Conservation (phyloP, 2,113 vertebrate species). For the Tylochromis polylepis region DNA sequence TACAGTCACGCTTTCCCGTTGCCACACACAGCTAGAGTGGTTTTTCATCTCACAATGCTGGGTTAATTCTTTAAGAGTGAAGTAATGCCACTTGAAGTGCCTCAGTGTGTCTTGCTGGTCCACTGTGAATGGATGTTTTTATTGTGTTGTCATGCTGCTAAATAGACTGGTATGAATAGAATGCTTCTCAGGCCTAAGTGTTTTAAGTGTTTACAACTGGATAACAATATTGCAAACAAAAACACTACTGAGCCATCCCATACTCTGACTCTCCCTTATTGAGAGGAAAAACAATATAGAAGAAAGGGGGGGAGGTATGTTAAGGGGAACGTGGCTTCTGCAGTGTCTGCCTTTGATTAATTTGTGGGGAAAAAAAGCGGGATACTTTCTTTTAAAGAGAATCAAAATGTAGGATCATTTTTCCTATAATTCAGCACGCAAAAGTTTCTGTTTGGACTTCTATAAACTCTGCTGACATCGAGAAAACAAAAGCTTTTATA, state of each 20-base stretch:
- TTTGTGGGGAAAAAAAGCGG: neutral
- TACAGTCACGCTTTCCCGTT: neutral
- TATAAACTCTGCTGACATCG: conserved; percentile 5
- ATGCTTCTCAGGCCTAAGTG: conserved; percentile 37
- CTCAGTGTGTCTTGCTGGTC: neutral
- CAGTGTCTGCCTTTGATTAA: conserved; percentile 38
- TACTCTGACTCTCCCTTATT: neutral
- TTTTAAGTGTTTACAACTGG: conserved; percentile 13
- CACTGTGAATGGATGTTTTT: conserved; percentile 19
- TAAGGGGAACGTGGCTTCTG: neutral
- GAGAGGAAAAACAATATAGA: neutral
- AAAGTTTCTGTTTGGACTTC: neutral
- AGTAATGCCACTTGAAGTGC: conserved; percentile 39
- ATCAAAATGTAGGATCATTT: neutral
- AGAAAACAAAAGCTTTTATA: neutral
- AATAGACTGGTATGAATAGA: conserved; percentile 42
- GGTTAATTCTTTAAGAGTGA: conserved; percentile 34
- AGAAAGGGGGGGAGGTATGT: neutral
- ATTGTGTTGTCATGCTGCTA: conserved; percentile 38
- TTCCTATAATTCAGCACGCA: neutral
- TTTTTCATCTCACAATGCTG: conserved; percentile 12
- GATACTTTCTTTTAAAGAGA: neutral
- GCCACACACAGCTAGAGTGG: neutral
- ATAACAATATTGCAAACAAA: neutral
- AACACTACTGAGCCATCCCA: neutral